Evolutionary conservation across 2,113 vertebrate genomes (phyloP).

Genomic region (Bujurquina vittata): DNA sequence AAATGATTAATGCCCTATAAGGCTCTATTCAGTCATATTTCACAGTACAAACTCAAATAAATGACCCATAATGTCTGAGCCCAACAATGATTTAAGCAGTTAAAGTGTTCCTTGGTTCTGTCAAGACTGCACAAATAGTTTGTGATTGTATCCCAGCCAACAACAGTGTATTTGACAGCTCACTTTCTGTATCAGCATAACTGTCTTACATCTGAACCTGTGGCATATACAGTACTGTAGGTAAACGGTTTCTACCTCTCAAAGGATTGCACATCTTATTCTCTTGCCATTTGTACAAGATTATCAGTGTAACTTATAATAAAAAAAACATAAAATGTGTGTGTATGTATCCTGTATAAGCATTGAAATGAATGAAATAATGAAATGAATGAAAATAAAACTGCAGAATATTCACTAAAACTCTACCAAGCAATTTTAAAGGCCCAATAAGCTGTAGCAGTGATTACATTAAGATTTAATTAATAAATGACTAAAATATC

Average conservation of each 20-base stretch:
- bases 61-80: neutral
- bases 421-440: neutral
- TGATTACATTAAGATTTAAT: neutral
- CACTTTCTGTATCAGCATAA: conserved; percentile 16
- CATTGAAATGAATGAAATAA: too few relatives aligned
- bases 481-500: neutral
- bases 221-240: conserved; percentile 34
- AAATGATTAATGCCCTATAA: neutral
- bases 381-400: too few relatives aligned
- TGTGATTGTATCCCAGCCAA: conserved; percentile 8
- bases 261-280: conserved; percentile 10
- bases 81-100: neutral
- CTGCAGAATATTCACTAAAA: neutral
- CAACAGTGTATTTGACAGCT: conserved; percentile 12
- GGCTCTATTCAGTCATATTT: neutral
- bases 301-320: conserved; percentile 49
- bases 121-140: neutral
- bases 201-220: conserved; percentile 13
- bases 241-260: conserved; percentile 26
- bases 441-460: neutral
- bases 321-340: conserved; percentile 44
- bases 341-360: conserved; percentile 16
- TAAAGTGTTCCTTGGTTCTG: neutral
- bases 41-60: neutral
- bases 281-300: conserved; percentile 31